phyloP scores from a whole-genome alignment of 2,888 invertebrate genomes.

The Eledona agricola region DNA sequence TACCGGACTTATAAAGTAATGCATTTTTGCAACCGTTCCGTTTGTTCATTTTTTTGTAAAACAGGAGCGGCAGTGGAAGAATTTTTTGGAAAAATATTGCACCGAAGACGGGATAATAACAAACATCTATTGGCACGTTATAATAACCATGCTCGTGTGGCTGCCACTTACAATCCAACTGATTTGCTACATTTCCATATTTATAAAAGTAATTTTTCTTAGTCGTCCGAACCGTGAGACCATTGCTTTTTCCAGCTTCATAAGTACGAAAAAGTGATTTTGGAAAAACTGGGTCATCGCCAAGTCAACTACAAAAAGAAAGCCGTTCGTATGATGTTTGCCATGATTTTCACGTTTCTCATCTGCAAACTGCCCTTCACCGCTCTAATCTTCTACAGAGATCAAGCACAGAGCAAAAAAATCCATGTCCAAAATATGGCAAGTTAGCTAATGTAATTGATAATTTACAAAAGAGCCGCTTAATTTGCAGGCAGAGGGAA shows the following conservation, averaged over 20 bases:
- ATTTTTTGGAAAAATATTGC: constrained; percentile 80
- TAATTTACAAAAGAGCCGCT: too few relatives aligned
- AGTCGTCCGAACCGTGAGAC: background rate
- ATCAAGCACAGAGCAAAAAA: constrained; percentile 1
- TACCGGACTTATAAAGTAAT: constrained; percentile 71
- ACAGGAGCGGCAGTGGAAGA: constrained; percentile 77
- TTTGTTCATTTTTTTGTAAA: too few relatives aligned
- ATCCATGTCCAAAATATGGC: constrained; percentile 25
- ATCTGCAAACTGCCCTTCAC: constrained; percentile 80
- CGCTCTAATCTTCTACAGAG: constrained; percentile 71
- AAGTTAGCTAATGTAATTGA: constrained; percentile 9
- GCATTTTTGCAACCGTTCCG: too few relatives aligned
- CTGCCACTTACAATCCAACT: constrained; percentile 78
- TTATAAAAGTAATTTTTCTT: constrained; percentile 66
- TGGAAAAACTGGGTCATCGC: constrained; percentile 70
- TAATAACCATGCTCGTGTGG: constrained; percentile 80
- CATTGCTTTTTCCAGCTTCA: constrained; percentile 64
- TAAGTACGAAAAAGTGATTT: constrained; percentile 69
- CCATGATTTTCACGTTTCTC: constrained; percentile 73
- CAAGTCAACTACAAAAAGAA: constrained; percentile 72
- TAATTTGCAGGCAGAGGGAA: constrained; percentile 65
- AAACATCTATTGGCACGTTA: constrained; percentile 81
- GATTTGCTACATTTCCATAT: constrained; percentile 77
- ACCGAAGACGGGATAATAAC: constrained; percentile 72
- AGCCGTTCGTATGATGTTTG: constrained; percentile 76